Percentiles rank a stretch among this genome's conserved stretches.
These are phyloP conservation scores for Lepidothrix coronata DNA, from an alignment of 2,113 vertebrate genomes.

Conservation along the genomic window DNA sequence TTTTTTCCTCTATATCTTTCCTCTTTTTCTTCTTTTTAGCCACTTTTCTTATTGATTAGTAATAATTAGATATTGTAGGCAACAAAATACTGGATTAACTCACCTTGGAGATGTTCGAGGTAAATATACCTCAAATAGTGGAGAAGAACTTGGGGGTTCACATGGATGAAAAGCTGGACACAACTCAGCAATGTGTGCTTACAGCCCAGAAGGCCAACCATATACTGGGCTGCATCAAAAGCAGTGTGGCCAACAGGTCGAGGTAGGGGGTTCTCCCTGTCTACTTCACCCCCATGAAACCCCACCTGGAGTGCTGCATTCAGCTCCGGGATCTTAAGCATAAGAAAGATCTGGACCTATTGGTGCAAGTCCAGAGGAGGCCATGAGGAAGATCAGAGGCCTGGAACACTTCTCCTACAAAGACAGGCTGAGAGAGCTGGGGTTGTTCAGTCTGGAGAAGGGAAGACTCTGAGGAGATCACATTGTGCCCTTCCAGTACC, in stretches of 20 bases:
- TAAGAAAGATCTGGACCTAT: background rate
- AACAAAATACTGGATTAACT: background rate
- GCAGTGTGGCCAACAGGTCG: rapidly evolving
- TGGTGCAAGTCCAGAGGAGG: background rate
- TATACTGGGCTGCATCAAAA: background rate
- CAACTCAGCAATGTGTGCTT: background rate
- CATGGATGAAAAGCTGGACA: background rate
- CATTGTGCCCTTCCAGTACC: background rate
- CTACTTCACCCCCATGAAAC: background rate
- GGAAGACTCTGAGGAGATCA: background rate
- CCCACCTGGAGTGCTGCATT: background rate
- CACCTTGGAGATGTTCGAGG: background rate
- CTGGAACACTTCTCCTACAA: background rate
- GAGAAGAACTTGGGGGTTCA: background rate
- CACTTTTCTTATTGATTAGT: background rate
- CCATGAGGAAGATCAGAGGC: background rate
- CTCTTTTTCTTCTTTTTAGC: background rate
- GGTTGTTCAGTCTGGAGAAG: background rate
- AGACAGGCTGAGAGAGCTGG: background rate
- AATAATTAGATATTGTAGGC: background rate
- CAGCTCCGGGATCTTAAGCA: background rate
- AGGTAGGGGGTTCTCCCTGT: background rate
- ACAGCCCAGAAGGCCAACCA: background rate
- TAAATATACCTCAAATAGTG: background rate
- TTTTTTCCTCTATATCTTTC: background rate